phyloP scores from a whole-genome alignment of 1,140 invertebrate species.

The Sinella curviseta region DNA sequence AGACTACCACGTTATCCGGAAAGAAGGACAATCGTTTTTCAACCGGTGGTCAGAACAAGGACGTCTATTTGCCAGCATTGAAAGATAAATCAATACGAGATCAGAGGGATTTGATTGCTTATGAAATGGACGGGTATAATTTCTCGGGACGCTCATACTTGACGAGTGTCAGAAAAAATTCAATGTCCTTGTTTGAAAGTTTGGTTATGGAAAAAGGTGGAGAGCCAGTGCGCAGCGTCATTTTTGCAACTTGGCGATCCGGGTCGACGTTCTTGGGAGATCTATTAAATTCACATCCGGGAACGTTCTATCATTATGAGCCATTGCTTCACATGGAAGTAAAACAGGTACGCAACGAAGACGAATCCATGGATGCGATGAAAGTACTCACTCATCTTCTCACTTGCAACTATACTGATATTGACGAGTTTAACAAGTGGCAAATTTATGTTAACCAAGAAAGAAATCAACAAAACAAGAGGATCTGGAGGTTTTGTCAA shows the following conservation, averaged over 20 bases:
- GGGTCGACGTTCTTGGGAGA: constrained; percentile 44
- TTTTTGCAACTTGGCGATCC: constrained; percentile 41
- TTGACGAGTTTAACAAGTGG: neutral
- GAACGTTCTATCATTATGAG: constrained; percentile 43
- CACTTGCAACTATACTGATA: neutral
- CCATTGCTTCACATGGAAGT: constrained; percentile 13
- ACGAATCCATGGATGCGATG: neutral
- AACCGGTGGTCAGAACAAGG: too few species aligned
- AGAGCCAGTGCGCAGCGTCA: neutral
- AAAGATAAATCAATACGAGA: too few species aligned
- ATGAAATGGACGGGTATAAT: too few species aligned
- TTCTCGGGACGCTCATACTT: too few species aligned
- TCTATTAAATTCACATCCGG: constrained; percentile 29
- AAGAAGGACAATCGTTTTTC: too few species aligned
- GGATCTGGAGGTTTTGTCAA: neutral
- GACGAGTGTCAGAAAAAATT: too few species aligned
- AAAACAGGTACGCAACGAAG: neutral
- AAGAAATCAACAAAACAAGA: neutral
- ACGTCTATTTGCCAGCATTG: too few species aligned
- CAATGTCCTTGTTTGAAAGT: too few species aligned
- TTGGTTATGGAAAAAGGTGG: neutral
- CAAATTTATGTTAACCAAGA: neutral
- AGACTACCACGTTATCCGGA: too few species aligned
- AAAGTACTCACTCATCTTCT: neutral
- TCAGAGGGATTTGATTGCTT: too few species aligned